phyloP scores from a whole-genome alignment of 1,140 invertebrate species.

The Amyelois transitella region DNA sequence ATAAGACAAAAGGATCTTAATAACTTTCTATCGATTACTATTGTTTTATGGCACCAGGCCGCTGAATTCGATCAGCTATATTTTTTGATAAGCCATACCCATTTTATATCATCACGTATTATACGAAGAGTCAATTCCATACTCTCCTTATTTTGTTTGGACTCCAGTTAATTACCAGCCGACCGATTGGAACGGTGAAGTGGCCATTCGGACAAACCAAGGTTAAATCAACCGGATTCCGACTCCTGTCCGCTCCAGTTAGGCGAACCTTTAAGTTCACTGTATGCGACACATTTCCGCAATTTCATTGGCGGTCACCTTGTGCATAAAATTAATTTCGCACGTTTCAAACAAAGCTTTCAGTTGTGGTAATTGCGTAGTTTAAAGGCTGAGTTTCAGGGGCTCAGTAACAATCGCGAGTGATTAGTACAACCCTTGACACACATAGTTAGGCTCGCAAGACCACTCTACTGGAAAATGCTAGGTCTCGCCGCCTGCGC shows the following conservation, averaged over 20 bases:
- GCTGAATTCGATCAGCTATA: too few species aligned
- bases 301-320: slow-evolving; percentile 24
- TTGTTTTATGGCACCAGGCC: too few species aligned
- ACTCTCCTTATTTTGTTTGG: slow-evolving; percentile 3
- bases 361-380: slow-evolving; percentile 12
- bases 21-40: background rate
- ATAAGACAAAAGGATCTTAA: background rate
- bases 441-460: slow-evolving; percentile 44
- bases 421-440: slow-evolving; percentile 67
- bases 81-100: too few species aligned
- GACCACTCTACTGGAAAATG: slow-evolving; percentile 61
- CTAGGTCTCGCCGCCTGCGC: slow-evolving; percentile 46
- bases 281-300: slow-evolving; percentile 48
- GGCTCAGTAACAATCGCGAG: slow-evolving; percentile 46
- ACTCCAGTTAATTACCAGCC: slow-evolving; percentile 48
- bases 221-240: slow-evolving; percentile 63
- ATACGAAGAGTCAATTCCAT: background rate
- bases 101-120: too few species aligned
- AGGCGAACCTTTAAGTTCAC: slow-evolving; percentile 56
- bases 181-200: slow-evolving; percentile 63
- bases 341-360: slow-evolving; percentile 11
- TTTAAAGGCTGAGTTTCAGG: slow-evolving; percentile 36
- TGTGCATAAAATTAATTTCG: slow-evolving; percentile 2
- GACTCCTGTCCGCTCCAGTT: slow-evolving; percentile 59
- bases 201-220: slow-evolving; percentile 61